Evolutionary conservation across 2,797 vertebrate genomes (phyloP).

Genomic region (Todus mexicanus): DNA sequence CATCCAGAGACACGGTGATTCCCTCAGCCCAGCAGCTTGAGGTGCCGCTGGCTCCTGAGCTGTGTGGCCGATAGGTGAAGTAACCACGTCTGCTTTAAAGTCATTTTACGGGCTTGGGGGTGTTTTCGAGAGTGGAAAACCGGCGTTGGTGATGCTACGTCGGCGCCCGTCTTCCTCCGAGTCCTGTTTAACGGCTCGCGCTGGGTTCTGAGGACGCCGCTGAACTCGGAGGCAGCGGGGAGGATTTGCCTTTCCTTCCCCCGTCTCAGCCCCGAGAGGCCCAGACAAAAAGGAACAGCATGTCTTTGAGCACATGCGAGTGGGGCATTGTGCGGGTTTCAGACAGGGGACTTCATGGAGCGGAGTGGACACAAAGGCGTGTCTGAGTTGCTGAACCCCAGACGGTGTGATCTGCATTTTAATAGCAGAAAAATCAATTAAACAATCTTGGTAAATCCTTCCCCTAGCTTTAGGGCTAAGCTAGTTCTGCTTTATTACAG

Average conservation of each 20-base stretch:
- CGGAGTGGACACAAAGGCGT: slow-evolving; percentile 74
- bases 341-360: slow-evolving; percentile 74
- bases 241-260: slow-evolving; percentile 44
- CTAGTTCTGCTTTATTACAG: slow-evolving; percentile 27
- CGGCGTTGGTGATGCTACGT: no score
- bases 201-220: neutral
- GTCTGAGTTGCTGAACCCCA: slow-evolving; percentile 74
- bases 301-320: slow-evolving; percentile 62
- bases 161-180: neutral
- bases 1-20: neutral
- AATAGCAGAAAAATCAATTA: slow-evolving; percentile 81
- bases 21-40: neutral
- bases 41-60: neutral
- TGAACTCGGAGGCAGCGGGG: neutral
- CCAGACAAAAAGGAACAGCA: slow-evolving; percentile 73
- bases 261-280: slow-evolving; percentile 26
- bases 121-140: no score
- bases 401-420: slow-evolving; percentile 78
- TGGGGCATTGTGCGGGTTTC: slow-evolving; percentile 71
- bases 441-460: slow-evolving; percentile 73
- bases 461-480: slow-evolving; percentile 10
- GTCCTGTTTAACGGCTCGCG: neutral
- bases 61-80: neutral
- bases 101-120: neutral
- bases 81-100: neutral